Base-by-base conservation (phyloP, 2,797 vertebrate genomes). In the Phaenicophaeus curvirostris region DNA sequence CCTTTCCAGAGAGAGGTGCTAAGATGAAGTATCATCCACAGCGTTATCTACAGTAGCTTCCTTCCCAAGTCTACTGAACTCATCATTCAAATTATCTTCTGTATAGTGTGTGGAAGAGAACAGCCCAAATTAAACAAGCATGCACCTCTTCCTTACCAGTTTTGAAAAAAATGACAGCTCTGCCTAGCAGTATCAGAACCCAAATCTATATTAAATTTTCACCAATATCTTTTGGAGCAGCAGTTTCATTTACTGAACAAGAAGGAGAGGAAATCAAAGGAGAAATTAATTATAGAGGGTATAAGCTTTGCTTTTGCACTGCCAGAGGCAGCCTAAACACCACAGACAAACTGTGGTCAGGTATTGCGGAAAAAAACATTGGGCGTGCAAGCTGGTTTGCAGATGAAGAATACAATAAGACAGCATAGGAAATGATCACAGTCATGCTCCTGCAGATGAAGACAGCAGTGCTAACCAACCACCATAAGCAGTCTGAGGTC, bases 161-260 rank as follows among this genome's bases (percentile, higher is more conserved):
- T 85, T 86, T 94, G 80, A 94, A 90, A 85, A 85, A 95, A 95
- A 84, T 78, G 74, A 79, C 69, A 94, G 65, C 3, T 50, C 62
- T 85, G 54, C 24, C 77, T 59, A 37, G 51, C 31, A 72, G 7
- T 95, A 93, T 96, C 96, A 76, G 67, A 92, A 78, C 58, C 24
- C 54, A 91, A 95, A 98, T 97, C 96, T 97, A 96, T 97, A 98
- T 96, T 97, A 97, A 96, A 97, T 82, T 96, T 93, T 87, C 53
- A 78, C 86, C 82, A 72, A 41, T 93, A 94, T 93, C 92, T 95
- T 90, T 80, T 63, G 51, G 15, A 89, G 66, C 15, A 81, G 65
- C 41, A 65, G 39, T 77, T 87, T 84, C 85, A 95, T 96, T 84
- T 96, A 94, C 46, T 69, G 65, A 81, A 93, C 59, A 82, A 94